Percentiles rank a stretch among this genome's conserved stretches.
These are phyloP conservation scores for Anseranas semipalmata DNA, from an alignment of 2,113 vertebrate genomes.

Conservation along the genomic window DNA sequence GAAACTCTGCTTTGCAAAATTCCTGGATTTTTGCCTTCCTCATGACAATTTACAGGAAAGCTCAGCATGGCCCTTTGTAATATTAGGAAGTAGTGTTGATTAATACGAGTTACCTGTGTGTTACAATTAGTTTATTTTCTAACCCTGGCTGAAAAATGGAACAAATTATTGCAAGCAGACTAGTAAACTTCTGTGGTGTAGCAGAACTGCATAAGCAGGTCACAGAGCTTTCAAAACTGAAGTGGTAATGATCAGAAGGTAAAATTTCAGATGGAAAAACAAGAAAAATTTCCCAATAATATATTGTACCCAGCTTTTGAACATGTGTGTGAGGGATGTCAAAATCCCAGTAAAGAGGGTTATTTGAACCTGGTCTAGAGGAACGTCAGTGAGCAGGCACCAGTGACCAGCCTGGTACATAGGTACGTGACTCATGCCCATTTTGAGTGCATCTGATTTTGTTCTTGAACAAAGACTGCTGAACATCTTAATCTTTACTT, in stretches of 20 bases:
- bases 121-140: neutral
- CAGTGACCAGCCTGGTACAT: neutral
- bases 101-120: neutral
- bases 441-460: neutral
- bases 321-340: neutral
- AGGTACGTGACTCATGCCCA: neutral
- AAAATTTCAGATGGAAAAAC: neutral
- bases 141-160: neutral
- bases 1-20: neutral
- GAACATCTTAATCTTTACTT: constrained; percentile 46
- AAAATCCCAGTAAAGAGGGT: neutral
- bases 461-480: neutral
- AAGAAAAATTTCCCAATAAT: neutral
- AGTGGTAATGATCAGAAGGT: neutral
- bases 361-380: neutral
- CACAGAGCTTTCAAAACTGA: neutral
- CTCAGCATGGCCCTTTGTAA: fast-evolving
- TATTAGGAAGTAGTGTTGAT: neutral
- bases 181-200: neutral
- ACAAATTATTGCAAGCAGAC: neutral
- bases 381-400: neutral
- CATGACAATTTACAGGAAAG: neutral
- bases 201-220: neutral
- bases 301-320: neutral
- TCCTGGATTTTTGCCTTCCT: neutral